Percentiles rank a stretch among this genome's conserved stretches.
Conservation (phyloP, 1,140 invertebrate species). For the Lepeophtheirus salmonis region DNA sequence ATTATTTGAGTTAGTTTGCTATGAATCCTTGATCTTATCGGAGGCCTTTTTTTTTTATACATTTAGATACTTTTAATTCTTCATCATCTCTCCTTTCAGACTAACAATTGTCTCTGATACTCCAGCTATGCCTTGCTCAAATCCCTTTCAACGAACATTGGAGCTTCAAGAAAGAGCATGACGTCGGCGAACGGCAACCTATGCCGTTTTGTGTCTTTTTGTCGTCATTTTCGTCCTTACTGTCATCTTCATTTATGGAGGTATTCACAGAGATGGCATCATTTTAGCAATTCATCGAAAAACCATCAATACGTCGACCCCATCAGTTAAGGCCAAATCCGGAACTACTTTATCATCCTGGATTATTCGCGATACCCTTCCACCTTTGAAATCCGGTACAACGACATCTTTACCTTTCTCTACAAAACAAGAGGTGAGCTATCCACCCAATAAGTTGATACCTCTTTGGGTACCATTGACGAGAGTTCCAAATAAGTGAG, state of each 20-base stretch:
- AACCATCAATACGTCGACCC: slow-evolving; percentile 13
- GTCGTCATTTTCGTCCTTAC: slow-evolving; percentile 34
- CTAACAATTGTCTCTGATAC: not conserved
- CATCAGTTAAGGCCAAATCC: not conserved
- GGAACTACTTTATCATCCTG: not conserved
- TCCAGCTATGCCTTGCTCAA: no score
- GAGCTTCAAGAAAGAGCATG: slow-evolving; percentile 24
- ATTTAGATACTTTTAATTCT: not conserved
- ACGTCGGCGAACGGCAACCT: slow-evolving; percentile 37
- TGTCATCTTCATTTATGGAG: slow-evolving; percentile 36
- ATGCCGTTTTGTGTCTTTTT: slow-evolving; percentile 37
- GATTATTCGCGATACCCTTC: not conserved
- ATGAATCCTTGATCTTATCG: no score
- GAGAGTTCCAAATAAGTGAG: no score
- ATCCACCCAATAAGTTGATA: not conserved
- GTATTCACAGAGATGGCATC: slow-evolving; percentile 28
- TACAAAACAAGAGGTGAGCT: no score
- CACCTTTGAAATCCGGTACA: not conserved
- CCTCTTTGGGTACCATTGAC: not conserved
- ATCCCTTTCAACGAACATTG: not conserved
- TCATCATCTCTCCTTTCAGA: not conserved
- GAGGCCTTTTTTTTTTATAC: no score
- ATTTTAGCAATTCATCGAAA: slow-evolving; percentile 21
- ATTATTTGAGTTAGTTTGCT: no score
- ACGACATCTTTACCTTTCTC: not conserved